Percentiles rank a stretch among this genome's conserved stretches.
These are phyloP conservation scores for Scomber japonicus DNA, from an alignment of 2,113 vertebrate species.

Conservation along the genomic window DNA sequence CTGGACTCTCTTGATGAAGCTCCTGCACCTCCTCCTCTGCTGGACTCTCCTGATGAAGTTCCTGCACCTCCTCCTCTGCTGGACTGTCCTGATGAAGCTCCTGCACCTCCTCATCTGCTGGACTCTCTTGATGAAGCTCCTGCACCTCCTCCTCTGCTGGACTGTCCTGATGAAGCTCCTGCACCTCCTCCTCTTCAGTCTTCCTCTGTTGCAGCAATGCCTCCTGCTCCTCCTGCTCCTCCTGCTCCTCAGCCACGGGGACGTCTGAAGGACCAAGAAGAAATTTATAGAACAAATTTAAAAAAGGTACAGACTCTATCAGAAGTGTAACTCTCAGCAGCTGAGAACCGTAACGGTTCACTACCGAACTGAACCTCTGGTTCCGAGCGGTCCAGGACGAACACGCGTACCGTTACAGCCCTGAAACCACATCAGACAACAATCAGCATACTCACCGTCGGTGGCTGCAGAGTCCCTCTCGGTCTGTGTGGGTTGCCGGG, in stretches of 20 bases:
- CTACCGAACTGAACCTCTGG: too few species aligned
- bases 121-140: neutral
- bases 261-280: conserved; percentile 31
- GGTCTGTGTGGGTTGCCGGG: neutral
- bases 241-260: neutral
- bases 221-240: too few species aligned
- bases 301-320: too few species aligned
- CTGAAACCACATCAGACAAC: too few species aligned
- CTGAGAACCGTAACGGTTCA: too few species aligned
- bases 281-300: neutral
- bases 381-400: too few species aligned
- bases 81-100: too few species aligned
- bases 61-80: too few species aligned
- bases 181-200: conserved; percentile 4
- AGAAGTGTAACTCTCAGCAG: neutral
- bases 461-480: neutral
- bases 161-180: neutral
- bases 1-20: too few species aligned
- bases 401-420: too few species aligned
- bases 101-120: neutral
- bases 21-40: too few species aligned
- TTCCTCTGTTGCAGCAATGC: neutral
- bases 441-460: conserved; percentile 46
- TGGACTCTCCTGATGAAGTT: too few species aligned
- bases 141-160: neutral